phyloP scores from a whole-genome alignment of 2,888 invertebrate species.

The Physocephala rufipes region DNA sequence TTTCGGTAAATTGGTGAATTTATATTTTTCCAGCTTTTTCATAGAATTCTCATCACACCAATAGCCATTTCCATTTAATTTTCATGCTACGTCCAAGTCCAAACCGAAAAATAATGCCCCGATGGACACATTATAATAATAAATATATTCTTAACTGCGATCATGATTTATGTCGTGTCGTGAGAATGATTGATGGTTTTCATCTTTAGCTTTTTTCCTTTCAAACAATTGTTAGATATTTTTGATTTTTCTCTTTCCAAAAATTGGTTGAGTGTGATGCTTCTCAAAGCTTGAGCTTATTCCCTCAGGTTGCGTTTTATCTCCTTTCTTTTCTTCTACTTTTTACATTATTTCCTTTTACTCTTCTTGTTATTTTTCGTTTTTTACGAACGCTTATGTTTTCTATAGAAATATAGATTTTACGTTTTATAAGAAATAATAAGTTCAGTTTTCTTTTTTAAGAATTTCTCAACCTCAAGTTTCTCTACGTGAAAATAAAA shows the following conservation, averaged over 20 bases:
- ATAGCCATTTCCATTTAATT: background rate
- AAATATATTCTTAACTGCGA: slow-evolving; percentile 38
- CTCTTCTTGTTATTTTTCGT: too few species aligned
- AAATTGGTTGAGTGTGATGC: background rate
- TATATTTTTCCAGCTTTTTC: too few species aligned
- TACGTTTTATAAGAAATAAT: too few species aligned
- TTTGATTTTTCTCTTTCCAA: background rate
- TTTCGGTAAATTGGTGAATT: too few species aligned
- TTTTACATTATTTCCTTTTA: background rate
- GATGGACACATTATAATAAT: slow-evolving; percentile 18
- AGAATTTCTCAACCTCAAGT: too few species aligned
- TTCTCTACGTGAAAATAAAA: too few species aligned
- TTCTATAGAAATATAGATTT: too few species aligned
- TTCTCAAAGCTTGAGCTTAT: background rate
- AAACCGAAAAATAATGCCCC: slow-evolving; percentile 22
- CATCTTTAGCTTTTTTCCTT: slow-evolving; percentile 27
- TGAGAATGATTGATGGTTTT: slow-evolving; percentile 58
- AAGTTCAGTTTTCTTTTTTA: too few species aligned
- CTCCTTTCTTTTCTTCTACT: too few species aligned
- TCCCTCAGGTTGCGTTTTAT: too few species aligned
- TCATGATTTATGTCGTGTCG: slow-evolving; percentile 61
- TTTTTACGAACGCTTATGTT: too few species aligned
- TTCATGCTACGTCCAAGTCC: background rate
- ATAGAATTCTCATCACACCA: slow-evolving; percentile 3
- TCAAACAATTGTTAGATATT: slow-evolving; percentile 9